Evolutionary conservation across 2,888 invertebrate genomes (phyloP), one percentile per base, ranked within the genome.

Genomic region (Drosophila multiciliata): DNA sequence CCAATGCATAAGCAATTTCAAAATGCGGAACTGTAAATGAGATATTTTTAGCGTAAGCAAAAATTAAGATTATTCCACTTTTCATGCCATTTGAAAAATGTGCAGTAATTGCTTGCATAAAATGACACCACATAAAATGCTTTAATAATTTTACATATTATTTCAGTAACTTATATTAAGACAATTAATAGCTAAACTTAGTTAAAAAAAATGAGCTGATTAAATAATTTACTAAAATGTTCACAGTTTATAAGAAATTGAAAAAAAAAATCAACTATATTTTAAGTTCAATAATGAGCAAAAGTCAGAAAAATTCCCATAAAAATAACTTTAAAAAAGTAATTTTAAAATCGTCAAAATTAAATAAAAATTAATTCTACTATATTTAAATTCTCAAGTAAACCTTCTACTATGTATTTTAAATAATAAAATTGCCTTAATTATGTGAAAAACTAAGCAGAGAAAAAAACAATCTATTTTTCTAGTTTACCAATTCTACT

Each of bases 1-100:
- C 77, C 60, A 49, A 48, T 69, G 76, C 71, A 77, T 63, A 63
- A 70, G 76, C 70, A 61, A 75, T 57, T 26, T 52, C 42, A 35
- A 50, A 68, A 71, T 57, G 35, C 73, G 58, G 58, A 61, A 63
- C 40, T 60, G 11, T 8, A 62, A 50, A 61, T 54, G 6, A 4
- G 11, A 15, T n/a, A 38, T 49, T 35, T 48, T 7, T 40, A n/a
- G 12, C 17, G 8, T 49, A 26, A 8, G 9, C 7, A 53, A 33
- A 54, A 61, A 42, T 12, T 3, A 20, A 29, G 48, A 36, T 38
- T 45, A 12, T 68, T 57, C 1, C 53, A 52, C 15, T 36, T 36
- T 29, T 6, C 12, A n/a, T 15, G 23, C 3, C 20, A 38, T 23
- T 59, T 45, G 7, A 15, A 15, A 45, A 45, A 45, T 45, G 42